phyloP scores from a whole-genome alignment of 2,888 invertebrate genomes.

The Desoria tigrina region DNA sequence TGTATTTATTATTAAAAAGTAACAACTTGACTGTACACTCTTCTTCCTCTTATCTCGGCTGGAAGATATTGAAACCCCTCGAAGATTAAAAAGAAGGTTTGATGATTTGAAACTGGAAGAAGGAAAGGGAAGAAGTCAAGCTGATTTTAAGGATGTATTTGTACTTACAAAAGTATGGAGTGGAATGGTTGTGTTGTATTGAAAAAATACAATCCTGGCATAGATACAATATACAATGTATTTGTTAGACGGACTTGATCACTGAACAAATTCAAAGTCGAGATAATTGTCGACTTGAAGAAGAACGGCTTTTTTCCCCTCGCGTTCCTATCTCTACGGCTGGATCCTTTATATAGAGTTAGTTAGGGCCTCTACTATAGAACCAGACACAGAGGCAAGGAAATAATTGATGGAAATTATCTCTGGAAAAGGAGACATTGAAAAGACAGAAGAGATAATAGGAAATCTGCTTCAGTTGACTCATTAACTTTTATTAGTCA shows the following conservation, averaged over 20 bases:
- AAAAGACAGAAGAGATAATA: constrained; percentile 1
- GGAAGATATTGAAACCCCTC: constrained; percentile 1
- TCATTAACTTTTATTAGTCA: constrained; percentile 12
- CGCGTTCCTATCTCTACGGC: too few relatives aligned
- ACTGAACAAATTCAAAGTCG: too few relatives aligned
- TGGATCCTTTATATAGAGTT: too few relatives aligned
- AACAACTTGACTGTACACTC: too few relatives aligned
- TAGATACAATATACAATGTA: too few relatives aligned
- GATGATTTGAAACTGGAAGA: background rate
- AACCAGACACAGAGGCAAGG: background rate
- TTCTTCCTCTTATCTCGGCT: background rate
- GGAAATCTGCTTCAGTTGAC: constrained; percentile 2
- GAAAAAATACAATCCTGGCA: background rate
- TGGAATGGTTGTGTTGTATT: background rate
- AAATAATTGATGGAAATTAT: background rate
- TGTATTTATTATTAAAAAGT: background rate
- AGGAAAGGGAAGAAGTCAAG: background rate
- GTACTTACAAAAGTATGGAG: background rate
- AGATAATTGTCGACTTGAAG: too few relatives aligned
- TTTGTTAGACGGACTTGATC: too few relatives aligned
- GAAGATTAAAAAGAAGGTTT: background rate
- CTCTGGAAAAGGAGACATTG: background rate
- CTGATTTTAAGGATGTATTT: background rate
- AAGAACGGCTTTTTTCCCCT: too few relatives aligned
- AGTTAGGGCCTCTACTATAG: too few relatives aligned